These are phyloP conservation scores for Camelus dromedarius DNA, from an alignment of 2,113 vertebrate species.

Conservation along the genomic window DNA sequence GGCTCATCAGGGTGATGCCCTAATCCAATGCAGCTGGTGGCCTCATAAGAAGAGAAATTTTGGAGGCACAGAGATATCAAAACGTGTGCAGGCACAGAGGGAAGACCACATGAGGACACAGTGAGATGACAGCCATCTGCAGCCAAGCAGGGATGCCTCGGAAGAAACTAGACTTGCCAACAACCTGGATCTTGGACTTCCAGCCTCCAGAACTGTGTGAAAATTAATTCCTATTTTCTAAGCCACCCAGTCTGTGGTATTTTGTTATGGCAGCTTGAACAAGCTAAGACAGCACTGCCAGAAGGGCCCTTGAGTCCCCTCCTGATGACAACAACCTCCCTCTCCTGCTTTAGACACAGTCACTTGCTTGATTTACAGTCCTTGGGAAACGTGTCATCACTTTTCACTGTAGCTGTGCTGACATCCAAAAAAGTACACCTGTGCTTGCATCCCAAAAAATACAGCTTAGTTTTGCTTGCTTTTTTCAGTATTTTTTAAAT, in stretches of 20 bases:
- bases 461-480: not conserved
- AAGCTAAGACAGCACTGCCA: not conserved
- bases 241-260: not conserved
- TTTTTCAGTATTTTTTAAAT: not conserved
- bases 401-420: not conserved
- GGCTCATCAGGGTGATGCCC: not conserved
- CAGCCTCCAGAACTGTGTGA: not conserved
- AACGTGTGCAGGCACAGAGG: rapidly evolving
- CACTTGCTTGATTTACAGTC: not conserved
- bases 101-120: not conserved
- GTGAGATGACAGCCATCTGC: not conserved
- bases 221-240: not conserved
- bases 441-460: not conserved
- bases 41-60: not conserved
- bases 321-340: not conserved
- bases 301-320: not conserved
- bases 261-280: not conserved
- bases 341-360: not conserved
- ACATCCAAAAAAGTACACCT: not conserved
- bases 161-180: not conserved
- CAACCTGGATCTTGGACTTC: not conserved
- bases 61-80: not conserved
- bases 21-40: not conserved
- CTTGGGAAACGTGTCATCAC: not conserved
- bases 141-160: not conserved